phyloP scores from a whole-genome alignment of 2,797 vertebrate genomes.

The Hirundo rustica region DNA sequence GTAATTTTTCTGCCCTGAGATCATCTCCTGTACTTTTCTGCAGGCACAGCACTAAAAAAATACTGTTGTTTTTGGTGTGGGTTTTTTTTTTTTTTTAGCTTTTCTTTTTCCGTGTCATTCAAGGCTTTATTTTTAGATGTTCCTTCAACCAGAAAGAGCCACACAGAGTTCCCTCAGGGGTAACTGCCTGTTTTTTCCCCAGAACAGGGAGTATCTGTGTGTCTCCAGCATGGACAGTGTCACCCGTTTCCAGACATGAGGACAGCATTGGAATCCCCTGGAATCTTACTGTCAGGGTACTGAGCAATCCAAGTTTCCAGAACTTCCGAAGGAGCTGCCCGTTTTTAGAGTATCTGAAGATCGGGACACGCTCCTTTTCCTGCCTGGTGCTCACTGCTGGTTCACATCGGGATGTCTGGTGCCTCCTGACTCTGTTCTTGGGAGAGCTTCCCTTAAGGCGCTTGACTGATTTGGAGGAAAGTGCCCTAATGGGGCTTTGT shows the following conservation, averaged over 20 bases:
- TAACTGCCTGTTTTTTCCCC: background rate
- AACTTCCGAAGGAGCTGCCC: background rate
- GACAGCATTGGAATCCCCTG: background rate
- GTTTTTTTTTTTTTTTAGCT: background rate
- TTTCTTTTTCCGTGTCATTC: background rate
- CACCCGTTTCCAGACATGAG: background rate
- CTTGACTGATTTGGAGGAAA: background rate
- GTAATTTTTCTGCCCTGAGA: constrained; percentile 40
- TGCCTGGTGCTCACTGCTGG: background rate
- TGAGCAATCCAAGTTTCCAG: background rate
- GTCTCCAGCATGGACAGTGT: accelerated
- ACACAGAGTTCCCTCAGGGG: background rate
- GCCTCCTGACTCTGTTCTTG: background rate
- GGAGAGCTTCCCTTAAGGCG: background rate
- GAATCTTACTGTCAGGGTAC: background rate
- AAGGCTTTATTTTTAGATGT: constrained; percentile 16
- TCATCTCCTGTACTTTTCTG: constrained; percentile 50
- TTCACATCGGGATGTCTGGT: background rate
- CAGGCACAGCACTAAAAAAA: constrained; percentile 21
- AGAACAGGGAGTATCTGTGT: background rate
- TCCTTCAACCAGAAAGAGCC: background rate
- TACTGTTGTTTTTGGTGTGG: background rate
- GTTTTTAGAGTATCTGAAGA: background rate
- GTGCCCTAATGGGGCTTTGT: background rate
- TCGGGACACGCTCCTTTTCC: background rate